Base-by-base conservation (phyloP, 2,797 vertebrate species). In the Clarias laeviceps region DNA sequence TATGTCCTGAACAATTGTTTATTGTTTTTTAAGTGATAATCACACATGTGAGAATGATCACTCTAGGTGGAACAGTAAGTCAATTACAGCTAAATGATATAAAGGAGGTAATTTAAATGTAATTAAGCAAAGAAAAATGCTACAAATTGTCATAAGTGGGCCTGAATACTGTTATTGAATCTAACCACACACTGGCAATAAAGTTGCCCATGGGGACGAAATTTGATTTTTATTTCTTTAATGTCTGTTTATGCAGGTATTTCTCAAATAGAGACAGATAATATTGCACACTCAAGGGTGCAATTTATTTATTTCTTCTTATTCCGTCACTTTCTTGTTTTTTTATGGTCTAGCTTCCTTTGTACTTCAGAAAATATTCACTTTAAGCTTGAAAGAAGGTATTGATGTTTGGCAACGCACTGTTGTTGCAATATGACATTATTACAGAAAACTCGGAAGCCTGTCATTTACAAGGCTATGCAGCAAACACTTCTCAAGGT, bases 191-290 rank as follows among this genome's bases (percentile, higher is more conserved):
- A 65, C 62, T 57, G 45, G 84, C 83, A 85, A 79, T 88, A 80
- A 69, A 81, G 81, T 85, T 86, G 37, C 73, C 84, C 61, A 87
- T 69, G 34, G 69, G 79, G 69, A 32, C 62, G 65, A 85, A 80
- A 83, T 86, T 82, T 86, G 86, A 86, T 88, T 86, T 83, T 85
- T 83, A 66, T 83, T 88, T 90, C 84, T 88, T 90, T 90, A 84
- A 83, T 85, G 68, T 88, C 80, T 90, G 73, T 64, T 82, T 85
- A 78, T 76, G 54, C 64, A 50, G 66, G 80, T 64, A 82, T 65
- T 56, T 74, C 57, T 74, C 57, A 65, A 59, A 64, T 73, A 50
- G 70, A 74, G 82, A 73, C 56, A 62, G 32, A 73, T 64, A 65
- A 82, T 73, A 83, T 76, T 62, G 74, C 40, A 77, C 20, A 69